Evolutionary conservation across 1,140 invertebrate species (phyloP).

Genomic region (Palaemon carinicauda): DNA sequence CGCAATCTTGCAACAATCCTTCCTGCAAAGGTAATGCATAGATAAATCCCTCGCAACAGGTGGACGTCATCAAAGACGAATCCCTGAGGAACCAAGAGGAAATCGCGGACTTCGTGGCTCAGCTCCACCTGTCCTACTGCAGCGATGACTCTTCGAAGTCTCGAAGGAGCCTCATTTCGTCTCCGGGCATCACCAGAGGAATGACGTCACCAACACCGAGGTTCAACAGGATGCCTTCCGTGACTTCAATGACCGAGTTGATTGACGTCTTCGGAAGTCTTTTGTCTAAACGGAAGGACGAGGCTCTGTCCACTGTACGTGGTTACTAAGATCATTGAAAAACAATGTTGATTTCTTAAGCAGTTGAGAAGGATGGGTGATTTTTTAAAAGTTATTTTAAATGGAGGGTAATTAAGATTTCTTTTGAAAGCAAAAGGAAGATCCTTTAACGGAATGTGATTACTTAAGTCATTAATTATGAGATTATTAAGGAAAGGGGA

Average conservation of each 20-base stretch:
- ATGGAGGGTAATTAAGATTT: no score
- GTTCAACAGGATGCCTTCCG: not conserved
- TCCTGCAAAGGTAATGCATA: not conserved
- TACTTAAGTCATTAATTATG: no score
- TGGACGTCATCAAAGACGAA: not conserved
- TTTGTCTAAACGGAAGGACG: not conserved
- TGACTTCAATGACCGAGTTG: not conserved
- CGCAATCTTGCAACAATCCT: not conserved
- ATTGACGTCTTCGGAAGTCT: not conserved
- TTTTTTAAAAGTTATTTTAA: no score
- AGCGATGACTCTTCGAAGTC: not conserved
- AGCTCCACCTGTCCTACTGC: slow-evolving; percentile 10
- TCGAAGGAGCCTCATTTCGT: not conserved
- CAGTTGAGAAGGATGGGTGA: not conserved
- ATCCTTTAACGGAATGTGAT: no score
- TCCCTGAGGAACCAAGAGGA: not conserved
- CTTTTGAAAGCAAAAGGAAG: no score
- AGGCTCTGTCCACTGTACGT: not conserved
- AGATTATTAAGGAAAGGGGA: not conserved
- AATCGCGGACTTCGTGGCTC: slow-evolving; percentile 18
- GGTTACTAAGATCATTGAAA: no score
- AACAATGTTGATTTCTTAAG: not conserved
- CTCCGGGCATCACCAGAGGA: no score
- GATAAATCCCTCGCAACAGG: not conserved
- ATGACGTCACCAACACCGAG: not conserved